Evolutionary conservation across 2,797 vertebrate genomes (phyloP).

Genomic region (Momotus momota): DNA sequence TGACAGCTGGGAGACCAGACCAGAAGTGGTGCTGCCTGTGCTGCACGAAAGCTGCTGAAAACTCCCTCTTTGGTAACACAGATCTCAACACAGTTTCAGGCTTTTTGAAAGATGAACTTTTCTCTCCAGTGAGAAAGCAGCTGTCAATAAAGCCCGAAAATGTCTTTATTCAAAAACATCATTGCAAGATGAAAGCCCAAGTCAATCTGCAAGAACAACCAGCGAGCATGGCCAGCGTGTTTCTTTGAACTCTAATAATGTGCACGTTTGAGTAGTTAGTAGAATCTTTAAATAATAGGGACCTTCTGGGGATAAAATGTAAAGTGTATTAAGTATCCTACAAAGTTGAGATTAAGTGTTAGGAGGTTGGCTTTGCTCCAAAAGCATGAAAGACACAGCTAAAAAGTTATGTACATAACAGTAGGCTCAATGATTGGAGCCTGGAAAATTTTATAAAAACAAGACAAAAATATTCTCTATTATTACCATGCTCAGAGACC

Average conservation of each 20-base stretch:
- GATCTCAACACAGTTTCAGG: background rate
- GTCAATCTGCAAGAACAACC: conserved; percentile 36
- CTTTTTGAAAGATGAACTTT: conserved; percentile 34
- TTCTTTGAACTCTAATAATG: conserved; percentile 61
- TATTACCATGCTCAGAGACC: conserved; percentile 68
- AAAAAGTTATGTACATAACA: conserved; percentile 66
- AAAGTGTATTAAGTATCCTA: conserved; percentile 72
- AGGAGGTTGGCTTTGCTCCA: conserved; percentile 70
- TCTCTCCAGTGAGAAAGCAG: conserved; percentile 46
- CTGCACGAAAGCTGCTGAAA: conserved; percentile 15
- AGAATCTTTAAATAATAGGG: conserved; percentile 59
- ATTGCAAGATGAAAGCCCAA: conserved; percentile 53
- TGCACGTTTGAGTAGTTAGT: conserved; percentile 57
- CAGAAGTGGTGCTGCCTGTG: background rate
- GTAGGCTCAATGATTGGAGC: conserved; percentile 61
- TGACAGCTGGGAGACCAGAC: conserved; percentile 36
- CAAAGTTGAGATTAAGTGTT: conserved; percentile 72
- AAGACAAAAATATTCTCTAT: conserved; percentile 69
- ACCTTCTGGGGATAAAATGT: conserved; percentile 70
- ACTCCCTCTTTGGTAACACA: conserved; percentile 10
- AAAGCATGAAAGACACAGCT: conserved; percentile 61
- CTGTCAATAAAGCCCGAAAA: conserved; percentile 57
- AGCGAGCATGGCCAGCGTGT: background rate
- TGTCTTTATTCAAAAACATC: conserved; percentile 42
- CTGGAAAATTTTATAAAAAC: conserved; percentile 73